These are phyloP conservation scores for Scophthalmus maximus DNA, from an alignment of 2,113 vertebrate genomes.

Conservation along the genomic window DNA sequence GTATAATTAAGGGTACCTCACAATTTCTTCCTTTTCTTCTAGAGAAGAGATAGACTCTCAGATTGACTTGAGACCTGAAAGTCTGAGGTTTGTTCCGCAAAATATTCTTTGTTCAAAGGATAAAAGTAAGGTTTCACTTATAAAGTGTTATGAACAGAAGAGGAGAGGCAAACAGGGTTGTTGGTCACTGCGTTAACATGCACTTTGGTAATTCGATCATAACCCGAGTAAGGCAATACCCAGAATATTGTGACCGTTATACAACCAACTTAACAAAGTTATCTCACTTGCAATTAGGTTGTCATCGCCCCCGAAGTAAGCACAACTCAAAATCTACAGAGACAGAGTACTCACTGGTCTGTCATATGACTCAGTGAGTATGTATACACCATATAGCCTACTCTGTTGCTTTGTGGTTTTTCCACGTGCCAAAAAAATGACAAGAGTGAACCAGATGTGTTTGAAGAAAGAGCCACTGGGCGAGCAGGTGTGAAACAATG, in stretches of 20 bases:
- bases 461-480: too few species aligned
- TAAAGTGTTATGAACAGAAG: slow-evolving; percentile 10
- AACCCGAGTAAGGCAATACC: slow-evolving; percentile 55
- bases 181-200: slow-evolving; percentile 39
- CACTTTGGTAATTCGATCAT: slow-evolving; percentile 57
- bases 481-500: neutral
- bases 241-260: slow-evolving; percentile 7
- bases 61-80: neutral
- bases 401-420: neutral
- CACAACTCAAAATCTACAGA: slow-evolving; percentile 47
- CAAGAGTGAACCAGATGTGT: too few species aligned
- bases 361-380: slow-evolving; percentile 9
- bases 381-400: neutral
- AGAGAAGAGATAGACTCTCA: neutral
- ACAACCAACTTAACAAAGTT: slow-evolving; percentile 1
- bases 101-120: neutral
- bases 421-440: too few species aligned
- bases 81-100: neutral
- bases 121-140: neutral
- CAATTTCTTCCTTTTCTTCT: neutral
- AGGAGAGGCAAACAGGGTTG: slow-evolving; percentile 15
- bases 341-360: slow-evolving; percentile 37
- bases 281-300: slow-evolving; percentile 45
- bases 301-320: slow-evolving; percentile 25
- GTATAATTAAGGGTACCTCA: neutral